Base-by-base conservation (phyloP, 1,140 invertebrate species). In the Drusus annulatus region DNA sequence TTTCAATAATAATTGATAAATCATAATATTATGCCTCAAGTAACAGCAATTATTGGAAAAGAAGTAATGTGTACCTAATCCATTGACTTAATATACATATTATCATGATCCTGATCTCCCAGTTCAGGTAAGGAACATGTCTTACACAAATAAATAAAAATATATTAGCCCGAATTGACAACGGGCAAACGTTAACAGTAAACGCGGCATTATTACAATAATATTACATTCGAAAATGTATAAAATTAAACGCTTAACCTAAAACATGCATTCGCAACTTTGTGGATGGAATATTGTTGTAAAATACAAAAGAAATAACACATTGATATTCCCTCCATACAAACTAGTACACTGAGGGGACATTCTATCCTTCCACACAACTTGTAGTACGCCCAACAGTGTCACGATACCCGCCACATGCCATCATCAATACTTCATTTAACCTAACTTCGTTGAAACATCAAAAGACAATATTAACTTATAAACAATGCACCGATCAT, bases 131-230 rank as follows among this genome's bases (percentile, higher is more conserved):
- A 45, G 36, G 36, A 45, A 45, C 36, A 45, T 45, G 36, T 60
- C 56, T 60, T 60, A 60, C 6, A 60, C 23, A 60, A 60, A 60
- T 60, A 60, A 58, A 58, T 58, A 58, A 58, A 58, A 58, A 60
- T 17, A 21, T n/a, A 21, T n/a, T n/a, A 60, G 23, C 8, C 56
- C 23, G 13, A 8, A 23, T 60, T 23, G 17, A 60, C 23, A 19
- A 60, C 17, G 36, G 56, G 19, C 56, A 23, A 60, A 60, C 13
- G 23, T 19, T 60, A 60, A 60, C 56, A 60, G 23, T 60, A 60
- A 60, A 60, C 56, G 23, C 56, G 23, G 56, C 56, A 60, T 58
- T 58, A 58, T 19, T 21, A 58, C 23, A 23, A 23, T 60, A 60
- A 60, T 56, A 56, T 56, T 60, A 60, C 56, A 60, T 60, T 60